These are phyloP conservation scores for Cinara cedri DNA, from an alignment of 2,888 invertebrate genomes.

Conservation along the genomic window DNA sequence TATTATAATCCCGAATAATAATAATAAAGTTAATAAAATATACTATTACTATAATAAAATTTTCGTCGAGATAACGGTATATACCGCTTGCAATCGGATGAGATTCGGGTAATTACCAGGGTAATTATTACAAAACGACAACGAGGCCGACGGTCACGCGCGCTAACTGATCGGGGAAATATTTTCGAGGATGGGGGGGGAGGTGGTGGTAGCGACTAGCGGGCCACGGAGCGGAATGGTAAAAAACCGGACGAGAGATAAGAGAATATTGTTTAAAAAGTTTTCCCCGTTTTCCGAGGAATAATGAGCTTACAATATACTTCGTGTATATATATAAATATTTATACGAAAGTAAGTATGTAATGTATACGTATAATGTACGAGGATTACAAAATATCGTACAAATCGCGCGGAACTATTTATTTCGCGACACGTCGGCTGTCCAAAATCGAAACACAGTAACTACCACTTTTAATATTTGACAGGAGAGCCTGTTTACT, in stretches of 20 bases:
- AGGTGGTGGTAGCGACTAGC: not conserved
- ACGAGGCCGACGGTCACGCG: not conserved
- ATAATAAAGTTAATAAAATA: conserved; percentile 30
- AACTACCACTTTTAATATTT: no score
- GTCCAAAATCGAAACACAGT: no score
- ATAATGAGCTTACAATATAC: conserved; percentile 2
- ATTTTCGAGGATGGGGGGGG: no score
- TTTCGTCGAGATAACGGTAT: conserved; percentile 46
- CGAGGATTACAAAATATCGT: not conserved
- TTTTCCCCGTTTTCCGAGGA: conserved; percentile 6
- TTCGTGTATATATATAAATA: not conserved
- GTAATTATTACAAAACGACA: conserved; percentile 41
- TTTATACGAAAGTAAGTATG: not conserved
- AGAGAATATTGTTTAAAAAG: conserved; percentile 47
- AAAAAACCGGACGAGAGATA: conserved; percentile 52
- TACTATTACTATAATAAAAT: not conserved
- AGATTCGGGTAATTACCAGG: conserved; percentile 49
- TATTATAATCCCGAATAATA: not conserved
- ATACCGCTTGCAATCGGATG: conserved; percentile 20
- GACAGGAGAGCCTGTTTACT: no score
- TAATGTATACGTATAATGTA: not conserved
- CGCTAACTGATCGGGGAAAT: conserved; percentile 34
- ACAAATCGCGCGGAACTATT: conserved; percentile 1
- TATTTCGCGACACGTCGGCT: conserved; percentile 20
- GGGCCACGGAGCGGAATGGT: not conserved